Conservation (phyloP, 2,113 vertebrate species). For the Erythrolamprus reginae region DNA sequence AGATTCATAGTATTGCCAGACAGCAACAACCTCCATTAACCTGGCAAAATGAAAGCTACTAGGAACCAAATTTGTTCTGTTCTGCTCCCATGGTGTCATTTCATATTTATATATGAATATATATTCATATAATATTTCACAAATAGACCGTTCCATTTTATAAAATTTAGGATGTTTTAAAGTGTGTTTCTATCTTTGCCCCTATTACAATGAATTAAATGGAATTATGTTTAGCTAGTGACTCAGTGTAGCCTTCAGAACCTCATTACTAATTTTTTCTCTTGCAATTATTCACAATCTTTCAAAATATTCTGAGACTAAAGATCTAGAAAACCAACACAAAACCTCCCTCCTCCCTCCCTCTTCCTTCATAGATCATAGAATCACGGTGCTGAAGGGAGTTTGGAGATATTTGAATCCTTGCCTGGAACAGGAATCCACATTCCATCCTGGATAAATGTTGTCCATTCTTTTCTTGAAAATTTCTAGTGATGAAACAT, state of each 20-base stretch:
- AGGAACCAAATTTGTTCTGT: not conserved
- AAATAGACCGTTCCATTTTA: not conserved
- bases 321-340: not conserved
- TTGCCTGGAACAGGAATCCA: not conserved
- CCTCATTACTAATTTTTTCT: not conserved
- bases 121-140: not conserved
- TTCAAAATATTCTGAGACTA: not conserved
- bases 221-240: slow-evolving; percentile 10
- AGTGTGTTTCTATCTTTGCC: not conserved
- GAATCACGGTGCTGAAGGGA: not conserved
- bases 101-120: not conserved
- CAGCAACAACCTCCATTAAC: not conserved
- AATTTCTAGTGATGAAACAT: not conserved
- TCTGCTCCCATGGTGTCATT: not conserved
- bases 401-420: not conserved
- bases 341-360: not conserved
- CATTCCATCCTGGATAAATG: not conserved
- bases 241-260: not conserved
- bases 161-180: not conserved
- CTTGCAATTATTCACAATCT: not conserved
- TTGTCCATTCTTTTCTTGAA: not conserved
- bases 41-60: not conserved
- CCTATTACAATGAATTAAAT: not conserved
- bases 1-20: not conserved
- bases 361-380: not conserved